Evolutionary conservation across 1,140 invertebrate genomes (phyloP), one percentile per base, ranked within the genome.

Genomic region (Drosophila insularis): DNA sequence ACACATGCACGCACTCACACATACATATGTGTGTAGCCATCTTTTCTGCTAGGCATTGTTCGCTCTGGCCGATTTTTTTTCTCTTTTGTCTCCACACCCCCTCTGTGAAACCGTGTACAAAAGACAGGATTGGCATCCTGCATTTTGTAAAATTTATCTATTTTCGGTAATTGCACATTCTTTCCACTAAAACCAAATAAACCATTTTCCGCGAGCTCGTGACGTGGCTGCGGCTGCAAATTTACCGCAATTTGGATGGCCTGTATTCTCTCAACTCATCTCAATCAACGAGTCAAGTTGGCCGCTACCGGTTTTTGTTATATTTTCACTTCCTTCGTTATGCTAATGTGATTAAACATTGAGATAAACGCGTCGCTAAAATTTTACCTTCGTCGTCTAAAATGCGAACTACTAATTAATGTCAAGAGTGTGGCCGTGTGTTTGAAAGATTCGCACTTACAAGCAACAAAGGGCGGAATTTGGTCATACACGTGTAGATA

Each of bases 381-480:
- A 71, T 77, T 86, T 86, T 86, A 86, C 82, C 82, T 86, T 86
- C 84, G 79, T 86, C 82, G 79, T 86, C 82, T 79, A 86, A 86
- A 86, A 86, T 86, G 82, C 82, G 82, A 86, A 86, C 82, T 86
- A 86, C 82, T 86, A 86, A 86, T 89, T 86, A 87, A 87, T 87
- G 81, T 50, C 43, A 50, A 46, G 14, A 46, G 43, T 46, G 43
- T 46, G 43, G 17, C 43, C 43, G 17, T 21, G 17, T 5, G 14
- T 2, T 17, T 4, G 6, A 1, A 2, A 46, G 32, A 19, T 46
- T 19, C 17, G 17, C 43, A n/a, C 7, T 11, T 4, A 21, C 43
- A 21, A 50, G 17, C 35, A 37, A 37, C 21, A 54, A 54, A 54
- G 19, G 21, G 50, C 50, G 8, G 14, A 11, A 21, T 19, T n/a